Conservation (phyloP, 2,888 invertebrate species). For the Sphinx pinastri region DNA sequence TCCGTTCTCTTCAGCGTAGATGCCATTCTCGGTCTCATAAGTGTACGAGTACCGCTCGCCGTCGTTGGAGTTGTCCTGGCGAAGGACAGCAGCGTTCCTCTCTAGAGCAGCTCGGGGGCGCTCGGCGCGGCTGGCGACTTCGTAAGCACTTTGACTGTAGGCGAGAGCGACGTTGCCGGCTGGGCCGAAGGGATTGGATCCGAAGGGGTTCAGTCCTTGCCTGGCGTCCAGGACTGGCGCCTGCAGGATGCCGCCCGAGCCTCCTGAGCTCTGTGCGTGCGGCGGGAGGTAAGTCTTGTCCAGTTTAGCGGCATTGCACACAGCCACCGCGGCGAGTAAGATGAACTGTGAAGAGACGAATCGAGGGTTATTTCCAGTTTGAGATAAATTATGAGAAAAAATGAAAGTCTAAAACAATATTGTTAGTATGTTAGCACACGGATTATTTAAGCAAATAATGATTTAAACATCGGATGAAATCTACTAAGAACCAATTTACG, state of each 20-base stretch:
- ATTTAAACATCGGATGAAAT: no score
- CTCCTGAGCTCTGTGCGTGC: slow-evolving; percentile 57
- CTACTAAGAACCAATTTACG: no score
- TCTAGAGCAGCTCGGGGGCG: slow-evolving; percentile 69
- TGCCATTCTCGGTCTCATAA: slow-evolving; percentile 76
- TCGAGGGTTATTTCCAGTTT: no score
- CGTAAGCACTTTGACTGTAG: slow-evolving; percentile 37
- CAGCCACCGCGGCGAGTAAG: slow-evolving; percentile 57
- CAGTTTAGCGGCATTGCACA: slow-evolving; percentile 66
- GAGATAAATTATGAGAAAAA: no score
- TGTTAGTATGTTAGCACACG: no score
- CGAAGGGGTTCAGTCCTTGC: slow-evolving; percentile 30
- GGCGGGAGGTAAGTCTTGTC: slow-evolving; percentile 74
- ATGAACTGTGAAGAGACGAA: slow-evolving; percentile 54
- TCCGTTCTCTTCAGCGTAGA: slow-evolving; percentile 71
- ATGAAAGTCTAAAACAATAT: no score
- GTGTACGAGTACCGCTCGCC: slow-evolving; percentile 70
- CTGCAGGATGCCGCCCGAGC: slow-evolving; percentile 59
- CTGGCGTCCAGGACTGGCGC: slow-evolving; percentile 48
- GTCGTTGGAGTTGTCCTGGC: slow-evolving; percentile 67
- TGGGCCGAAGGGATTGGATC: slow-evolving; percentile 33
- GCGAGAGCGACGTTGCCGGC: slow-evolving; percentile 35
- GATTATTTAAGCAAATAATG: no score
- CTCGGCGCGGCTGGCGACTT: slow-evolving; percentile 48
- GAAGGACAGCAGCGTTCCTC: slow-evolving; percentile 71